Conservation (phyloP, 53 echinoderm and acorn worm genomes). For the Zoroaster sp. region DNA sequence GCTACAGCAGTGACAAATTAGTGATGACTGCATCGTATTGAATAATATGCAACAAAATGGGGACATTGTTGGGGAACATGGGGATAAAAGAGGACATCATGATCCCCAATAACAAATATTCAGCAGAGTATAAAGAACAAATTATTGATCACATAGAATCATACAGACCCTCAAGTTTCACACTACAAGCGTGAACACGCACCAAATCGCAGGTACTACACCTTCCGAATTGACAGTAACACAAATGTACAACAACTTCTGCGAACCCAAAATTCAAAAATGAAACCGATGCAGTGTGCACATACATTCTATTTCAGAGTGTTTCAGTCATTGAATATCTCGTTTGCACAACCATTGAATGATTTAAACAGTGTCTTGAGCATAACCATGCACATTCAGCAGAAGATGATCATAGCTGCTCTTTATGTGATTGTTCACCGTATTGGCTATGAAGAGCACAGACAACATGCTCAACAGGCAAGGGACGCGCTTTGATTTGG, state of each 20-base stretch:
- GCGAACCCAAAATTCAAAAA: background rate
- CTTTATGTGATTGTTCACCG: background rate
- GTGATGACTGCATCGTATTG: slow-evolving; percentile 26
- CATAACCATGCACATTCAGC: slow-evolving; percentile 25
- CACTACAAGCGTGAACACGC: slow-evolving; percentile 54
- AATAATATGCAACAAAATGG: slow-evolving; percentile 7
- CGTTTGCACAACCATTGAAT: slow-evolving; percentile 36
- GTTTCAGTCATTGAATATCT: slow-evolving; percentile 15
- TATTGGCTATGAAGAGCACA: background rate
- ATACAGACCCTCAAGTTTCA: slow-evolving; percentile 35
- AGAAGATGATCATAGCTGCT: slow-evolving; percentile 17
- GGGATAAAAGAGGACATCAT: slow-evolving; percentile 45
- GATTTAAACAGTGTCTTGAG: slow-evolving; percentile 25
- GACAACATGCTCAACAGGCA: too few relatives aligned
- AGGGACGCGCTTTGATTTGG: background rate
- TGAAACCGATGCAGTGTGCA: background rate
- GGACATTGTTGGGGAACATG: background rate
- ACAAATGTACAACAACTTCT: slow-evolving; percentile 1
- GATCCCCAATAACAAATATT: slow-evolving; percentile 48
- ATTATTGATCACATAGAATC: slow-evolving; percentile 40
- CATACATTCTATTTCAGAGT: background rate
- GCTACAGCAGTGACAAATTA: slow-evolving; percentile 21
- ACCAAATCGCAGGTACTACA: slow-evolving; percentile 38
- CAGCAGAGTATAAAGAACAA: slow-evolving; percentile 3
- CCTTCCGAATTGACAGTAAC: slow-evolving; percentile 20